Conservation (phyloP, 2,888 invertebrate species). For the Homarus gammarus region DNA sequence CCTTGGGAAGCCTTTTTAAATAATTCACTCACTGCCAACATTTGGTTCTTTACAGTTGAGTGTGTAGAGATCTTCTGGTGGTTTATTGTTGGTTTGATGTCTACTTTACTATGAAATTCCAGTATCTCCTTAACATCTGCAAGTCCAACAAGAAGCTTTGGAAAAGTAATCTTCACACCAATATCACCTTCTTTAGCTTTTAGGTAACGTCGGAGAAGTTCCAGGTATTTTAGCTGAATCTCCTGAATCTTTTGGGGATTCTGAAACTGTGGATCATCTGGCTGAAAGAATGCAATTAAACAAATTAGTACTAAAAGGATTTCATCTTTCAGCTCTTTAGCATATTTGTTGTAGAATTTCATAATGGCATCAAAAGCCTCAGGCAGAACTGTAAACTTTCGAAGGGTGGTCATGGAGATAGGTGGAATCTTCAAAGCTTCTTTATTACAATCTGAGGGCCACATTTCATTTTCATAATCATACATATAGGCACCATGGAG, state of each 20-base stretch:
- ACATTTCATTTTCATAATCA: constrained; percentile 54
- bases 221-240: constrained; percentile 61
- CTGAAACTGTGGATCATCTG: constrained; percentile 60
- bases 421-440: constrained; percentile 64
- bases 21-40: constrained; percentile 50
- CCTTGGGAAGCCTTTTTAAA: constrained; percentile 42
- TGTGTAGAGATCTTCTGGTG: constrained; percentile 60
- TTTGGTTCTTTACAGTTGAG: constrained; percentile 38
- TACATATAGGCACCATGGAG: constrained; percentile 70
- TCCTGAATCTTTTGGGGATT: constrained; percentile 58
- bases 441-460: constrained; percentile 60
- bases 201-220: constrained; percentile 43
- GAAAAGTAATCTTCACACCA: constrained; percentile 61
- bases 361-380: constrained; percentile 58
- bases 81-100: constrained; percentile 67
- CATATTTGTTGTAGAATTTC: constrained; percentile 68
- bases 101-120: constrained; percentile 66
- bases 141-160: constrained; percentile 58
- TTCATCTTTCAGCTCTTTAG: constrained; percentile 64
- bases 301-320: constrained; percentile 56
- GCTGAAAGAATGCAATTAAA: constrained; percentile 68
- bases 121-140: constrained; percentile 62
- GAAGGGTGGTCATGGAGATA: constrained; percentile 47
- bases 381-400: constrained; percentile 56
- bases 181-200: constrained; percentile 57